These are phyloP conservation scores for Ethmia dodecea DNA, from an alignment of 2,888 invertebrate genomes.

Conservation along the genomic window DNA sequence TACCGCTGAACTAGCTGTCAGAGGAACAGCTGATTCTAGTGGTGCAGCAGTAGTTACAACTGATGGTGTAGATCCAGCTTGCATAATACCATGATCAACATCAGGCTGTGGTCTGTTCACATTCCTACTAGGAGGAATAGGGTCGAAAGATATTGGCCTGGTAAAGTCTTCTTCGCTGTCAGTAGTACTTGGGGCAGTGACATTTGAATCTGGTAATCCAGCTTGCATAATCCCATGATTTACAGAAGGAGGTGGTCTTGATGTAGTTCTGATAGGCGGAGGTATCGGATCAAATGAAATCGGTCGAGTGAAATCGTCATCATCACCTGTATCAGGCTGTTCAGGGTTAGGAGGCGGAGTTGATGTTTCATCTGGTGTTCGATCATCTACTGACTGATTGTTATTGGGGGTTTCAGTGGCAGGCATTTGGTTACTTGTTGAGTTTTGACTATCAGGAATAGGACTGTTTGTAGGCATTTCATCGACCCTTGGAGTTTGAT, in stretches of 20 bases:
- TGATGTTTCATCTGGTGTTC: slow-evolving; percentile 3
- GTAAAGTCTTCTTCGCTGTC: slow-evolving; percentile 23
- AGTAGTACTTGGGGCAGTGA: slow-evolving; percentile 32
- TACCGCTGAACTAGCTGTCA: too few species aligned
- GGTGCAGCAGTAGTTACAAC: neutral
- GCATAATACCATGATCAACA: slow-evolving; percentile 44
- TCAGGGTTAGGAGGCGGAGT: slow-evolving; percentile 13
- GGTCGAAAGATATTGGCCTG: slow-evolving; percentile 48
- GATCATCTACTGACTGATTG: too few species aligned
- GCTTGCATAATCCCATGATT: slow-evolving; percentile 54
- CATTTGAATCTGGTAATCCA: too few species aligned
- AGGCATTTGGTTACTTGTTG: slow-evolving; percentile 15
- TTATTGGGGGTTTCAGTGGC: slow-evolving; percentile 1
- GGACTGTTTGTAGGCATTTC: too few species aligned
- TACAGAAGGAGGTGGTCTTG: slow-evolving; percentile 39
- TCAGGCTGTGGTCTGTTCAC: slow-evolving; percentile 36
- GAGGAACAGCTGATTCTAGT: too few species aligned
- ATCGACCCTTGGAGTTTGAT: too few species aligned
- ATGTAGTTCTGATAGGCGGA: too few species aligned
- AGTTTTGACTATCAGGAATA: too few species aligned
- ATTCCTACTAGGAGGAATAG: slow-evolving; percentile 32
- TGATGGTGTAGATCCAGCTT: slow-evolving; percentile 49
- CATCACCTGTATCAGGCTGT: slow-evolving; percentile 1
- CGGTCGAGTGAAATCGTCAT: too few species aligned
- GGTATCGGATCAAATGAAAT: too few species aligned